A percentile compares a stretch with the other conserved stretches of the same genome.
phyloP scores from a whole-genome alignment of 2,888 invertebrate genomes.

The Protonemura montana region DNA sequence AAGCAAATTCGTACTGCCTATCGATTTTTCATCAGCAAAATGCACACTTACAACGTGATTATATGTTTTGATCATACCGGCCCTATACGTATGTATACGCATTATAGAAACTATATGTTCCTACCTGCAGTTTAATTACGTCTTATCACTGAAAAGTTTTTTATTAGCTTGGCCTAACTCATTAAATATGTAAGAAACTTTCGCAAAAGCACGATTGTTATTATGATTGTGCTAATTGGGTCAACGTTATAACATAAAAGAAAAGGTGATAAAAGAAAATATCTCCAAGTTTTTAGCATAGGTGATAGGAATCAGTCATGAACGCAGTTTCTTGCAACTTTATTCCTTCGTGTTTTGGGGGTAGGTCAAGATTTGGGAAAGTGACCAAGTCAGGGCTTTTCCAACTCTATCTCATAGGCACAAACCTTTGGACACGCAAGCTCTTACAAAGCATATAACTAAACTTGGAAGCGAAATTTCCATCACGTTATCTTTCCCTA shows the following conservation, averaged over 20 bases:
- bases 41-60: neutral
- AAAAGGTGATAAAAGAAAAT: slow-evolving; percentile 41
- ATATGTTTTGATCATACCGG: slow-evolving; percentile 26
- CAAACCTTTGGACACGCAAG: no score
- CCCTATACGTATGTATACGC: neutral
- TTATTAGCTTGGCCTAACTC: neutral
- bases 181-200: slow-evolving; percentile 30
- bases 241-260: slow-evolving; percentile 37
- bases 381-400: neutral
- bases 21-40: slow-evolving; percentile 40
- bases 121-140: neutral
- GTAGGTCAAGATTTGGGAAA: neutral
- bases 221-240: neutral
- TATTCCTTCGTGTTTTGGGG: slow-evolving; percentile 44
- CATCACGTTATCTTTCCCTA: no score
- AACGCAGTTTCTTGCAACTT: slow-evolving; percentile 38
- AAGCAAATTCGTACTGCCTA: slow-evolving; percentile 47
- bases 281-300: slow-evolving; percentile 39
- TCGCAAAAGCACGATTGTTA: neutral
- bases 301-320: neutral
- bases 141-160: neutral
- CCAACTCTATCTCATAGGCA: no score
- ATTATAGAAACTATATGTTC: neutral
- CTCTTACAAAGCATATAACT: no score
- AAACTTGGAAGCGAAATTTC: no score